Conservation (phyloP, 2,113 vertebrate genomes). For the Caloenas nicobarica region DNA sequence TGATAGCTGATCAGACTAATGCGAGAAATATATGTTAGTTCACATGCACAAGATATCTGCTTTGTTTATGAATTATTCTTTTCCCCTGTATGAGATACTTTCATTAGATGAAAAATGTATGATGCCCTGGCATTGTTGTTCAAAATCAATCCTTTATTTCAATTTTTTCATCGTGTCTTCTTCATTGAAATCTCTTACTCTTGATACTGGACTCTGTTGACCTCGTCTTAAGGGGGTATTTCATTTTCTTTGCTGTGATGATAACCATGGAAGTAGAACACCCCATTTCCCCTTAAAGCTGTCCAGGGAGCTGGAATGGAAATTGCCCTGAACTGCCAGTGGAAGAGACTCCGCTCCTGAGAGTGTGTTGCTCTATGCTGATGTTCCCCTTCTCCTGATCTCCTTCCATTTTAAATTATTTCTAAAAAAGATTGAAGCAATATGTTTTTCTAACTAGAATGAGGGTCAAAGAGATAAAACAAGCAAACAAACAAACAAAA, state of each 20-base stretch:
- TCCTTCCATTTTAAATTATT: not conserved
- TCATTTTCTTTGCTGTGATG: not conserved
- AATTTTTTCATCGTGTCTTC: not conserved
- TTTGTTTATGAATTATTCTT: not conserved
- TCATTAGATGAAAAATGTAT: not conserved
- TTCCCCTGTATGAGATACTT: not conserved
- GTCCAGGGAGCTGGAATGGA: slow-evolving; percentile 41
- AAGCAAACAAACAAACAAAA: not conserved
- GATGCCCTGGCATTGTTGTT: not conserved
- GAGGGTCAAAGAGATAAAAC: not conserved
- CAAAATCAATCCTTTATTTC: not conserved
- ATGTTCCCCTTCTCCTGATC: not conserved
- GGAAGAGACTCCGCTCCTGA: slow-evolving; percentile 12
- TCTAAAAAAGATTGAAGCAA: not conserved
- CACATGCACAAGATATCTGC: not conserved
- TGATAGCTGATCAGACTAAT: not conserved
- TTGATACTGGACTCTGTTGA: not conserved
- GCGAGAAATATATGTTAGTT: not conserved
- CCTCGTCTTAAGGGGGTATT: slow-evolving; percentile 46
- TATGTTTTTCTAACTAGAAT: not conserved
- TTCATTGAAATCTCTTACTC: not conserved
- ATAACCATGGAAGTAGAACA: slow-evolving; percentile 61
- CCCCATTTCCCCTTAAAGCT: slow-evolving; percentile 50
- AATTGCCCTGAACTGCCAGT: slow-evolving; percentile 36
- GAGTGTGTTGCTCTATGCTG: not conserved